Evolutionary conservation across 2,888 invertebrate genomes (phyloP).

Genomic region (Nymphalis urticae): DNA sequence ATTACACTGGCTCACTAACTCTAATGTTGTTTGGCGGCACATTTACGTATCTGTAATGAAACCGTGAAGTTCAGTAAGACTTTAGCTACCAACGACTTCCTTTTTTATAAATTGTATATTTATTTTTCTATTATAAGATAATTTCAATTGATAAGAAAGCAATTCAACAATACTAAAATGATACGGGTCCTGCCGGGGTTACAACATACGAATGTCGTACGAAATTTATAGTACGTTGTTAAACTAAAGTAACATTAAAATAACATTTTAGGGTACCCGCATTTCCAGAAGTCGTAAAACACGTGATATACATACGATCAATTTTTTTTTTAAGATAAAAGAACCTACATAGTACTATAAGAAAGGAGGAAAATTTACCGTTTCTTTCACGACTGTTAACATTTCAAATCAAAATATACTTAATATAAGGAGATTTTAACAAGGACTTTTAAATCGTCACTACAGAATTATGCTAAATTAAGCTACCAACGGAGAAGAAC

Average conservation of each 20-base stretch:
- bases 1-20: too few species aligned
- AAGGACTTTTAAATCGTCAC: too few species aligned
- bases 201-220: not conserved
- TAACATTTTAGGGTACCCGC: conserved; percentile 21
- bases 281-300: conserved; percentile 4
- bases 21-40: too few species aligned
- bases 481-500: too few species aligned
- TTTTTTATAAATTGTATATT: too few species aligned
- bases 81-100: too few species aligned
- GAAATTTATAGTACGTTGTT: not conserved
- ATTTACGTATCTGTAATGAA: too few species aligned
- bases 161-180: not conserved
- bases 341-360: not conserved
- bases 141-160: conserved; percentile 1
- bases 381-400: not conserved
- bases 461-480: too few species aligned
- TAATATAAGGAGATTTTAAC: too few species aligned
- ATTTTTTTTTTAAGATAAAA: not conserved
- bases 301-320: not conserved
- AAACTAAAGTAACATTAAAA: conserved; percentile 4
- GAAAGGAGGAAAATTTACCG: not conserved
- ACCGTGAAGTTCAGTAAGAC: too few species aligned
- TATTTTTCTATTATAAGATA: not conserved
- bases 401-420: too few species aligned
- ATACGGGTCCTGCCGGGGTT: not conserved